These are phyloP conservation scores for Streblospio benedicti DNA, from an alignment of 1,140 invertebrate genomes.

Conservation along the genomic window DNA sequence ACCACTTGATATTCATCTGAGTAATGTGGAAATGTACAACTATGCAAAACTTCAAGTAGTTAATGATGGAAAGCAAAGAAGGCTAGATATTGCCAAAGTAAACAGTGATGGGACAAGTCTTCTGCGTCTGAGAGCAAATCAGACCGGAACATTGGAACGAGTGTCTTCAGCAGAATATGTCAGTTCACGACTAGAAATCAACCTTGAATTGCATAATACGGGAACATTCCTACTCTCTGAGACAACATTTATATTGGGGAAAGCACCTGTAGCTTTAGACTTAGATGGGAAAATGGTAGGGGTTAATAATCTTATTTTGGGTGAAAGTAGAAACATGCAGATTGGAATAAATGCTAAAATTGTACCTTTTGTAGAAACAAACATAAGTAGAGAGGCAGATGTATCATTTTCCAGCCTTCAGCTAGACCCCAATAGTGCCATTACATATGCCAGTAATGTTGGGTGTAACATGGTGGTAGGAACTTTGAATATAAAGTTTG, in stretches of 20 bases:
- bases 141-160: constrained; percentile 30
- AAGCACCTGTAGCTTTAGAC: constrained; percentile 25
- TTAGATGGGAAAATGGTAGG: constrained; percentile 30
- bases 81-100: constrained; percentile 29
- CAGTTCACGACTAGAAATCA: constrained; percentile 30
- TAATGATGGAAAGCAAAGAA: constrained; percentile 21
- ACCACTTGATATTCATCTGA: constrained; percentile 22
- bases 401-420: constrained; percentile 31
- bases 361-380: constrained; percentile 24
- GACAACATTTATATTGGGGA: constrained; percentile 29
- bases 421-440: constrained; percentile 27
- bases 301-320: constrained; percentile 29
- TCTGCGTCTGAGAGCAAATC: constrained; percentile 25
- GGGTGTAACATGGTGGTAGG: constrained; percentile 31
- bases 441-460: constrained; percentile 30
- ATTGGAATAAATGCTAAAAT: constrained; percentile 28
- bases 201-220: constrained; percentile 31
- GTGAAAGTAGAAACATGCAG: constrained; percentile 24
- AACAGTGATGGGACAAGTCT: constrained; percentile 32
- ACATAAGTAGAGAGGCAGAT: constrained; percentile 17
- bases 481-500: constrained; percentile 27
- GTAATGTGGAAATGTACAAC: constrained; percentile 27
- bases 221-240: constrained; percentile 33
- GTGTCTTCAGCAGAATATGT: constrained; percentile 19
- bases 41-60: constrained; percentile 30